Conservation (phyloP, 2,113 vertebrate genomes). For the Aspiorhynchus laticeps region DNA sequence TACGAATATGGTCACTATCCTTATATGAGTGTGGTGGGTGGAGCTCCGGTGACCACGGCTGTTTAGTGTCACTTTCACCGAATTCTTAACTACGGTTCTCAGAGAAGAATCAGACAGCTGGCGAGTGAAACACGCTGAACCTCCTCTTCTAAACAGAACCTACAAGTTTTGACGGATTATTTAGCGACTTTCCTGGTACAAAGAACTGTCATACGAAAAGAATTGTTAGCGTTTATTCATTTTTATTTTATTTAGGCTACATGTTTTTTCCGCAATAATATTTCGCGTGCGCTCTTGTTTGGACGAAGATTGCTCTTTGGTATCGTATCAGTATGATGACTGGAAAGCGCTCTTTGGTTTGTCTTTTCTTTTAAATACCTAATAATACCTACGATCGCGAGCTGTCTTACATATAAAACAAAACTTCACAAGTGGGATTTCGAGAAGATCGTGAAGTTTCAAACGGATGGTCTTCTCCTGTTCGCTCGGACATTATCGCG, state of each 20-base stretch:
- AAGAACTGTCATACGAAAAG: background rate
- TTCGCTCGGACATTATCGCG: constrained; percentile 1
- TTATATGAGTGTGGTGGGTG: constrained; percentile 68
- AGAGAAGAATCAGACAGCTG: constrained; percentile 62
- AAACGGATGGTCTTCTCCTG: constrained; percentile 34
- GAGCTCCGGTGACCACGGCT: constrained; percentile 60
- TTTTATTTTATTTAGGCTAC: background rate
- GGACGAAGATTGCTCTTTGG: background rate
- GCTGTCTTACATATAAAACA: background rate
- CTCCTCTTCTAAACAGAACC: constrained; percentile 34
- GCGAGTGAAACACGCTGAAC: constrained; percentile 57
- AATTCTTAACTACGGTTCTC: constrained; percentile 65
- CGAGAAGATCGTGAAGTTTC: constrained; percentile 20
- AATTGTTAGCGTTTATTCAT: background rate
- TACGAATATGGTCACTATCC: constrained; percentile 72
- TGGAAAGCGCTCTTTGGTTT: background rate
- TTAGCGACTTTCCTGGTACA: constrained; percentile 30
- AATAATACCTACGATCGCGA: no score
- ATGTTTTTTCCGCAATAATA: background rate
- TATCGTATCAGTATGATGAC: background rate
- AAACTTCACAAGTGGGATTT: constrained; percentile 10
- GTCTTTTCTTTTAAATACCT: background rate
- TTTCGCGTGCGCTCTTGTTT: background rate
- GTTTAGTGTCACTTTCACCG: constrained; percentile 76
- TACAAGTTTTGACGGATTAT: constrained; percentile 43